These are phyloP conservation scores for Autographa gamma DNA, from an alignment of 2,888 invertebrate species.

Conservation along the genomic window DNA sequence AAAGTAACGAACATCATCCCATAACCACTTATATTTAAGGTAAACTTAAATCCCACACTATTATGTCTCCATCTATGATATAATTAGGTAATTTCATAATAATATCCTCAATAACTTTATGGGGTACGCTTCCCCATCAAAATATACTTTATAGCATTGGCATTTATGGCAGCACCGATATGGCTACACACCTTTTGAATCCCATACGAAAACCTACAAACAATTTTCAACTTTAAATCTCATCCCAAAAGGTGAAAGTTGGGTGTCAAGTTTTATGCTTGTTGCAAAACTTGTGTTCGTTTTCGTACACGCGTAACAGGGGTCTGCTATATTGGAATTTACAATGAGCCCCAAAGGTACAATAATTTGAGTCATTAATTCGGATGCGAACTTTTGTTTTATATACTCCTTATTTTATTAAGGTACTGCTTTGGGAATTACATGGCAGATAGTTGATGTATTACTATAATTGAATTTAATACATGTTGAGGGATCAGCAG, in stretches of 20 bases:
- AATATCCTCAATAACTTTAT: conserved; percentile 58
- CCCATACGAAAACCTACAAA: background rate
- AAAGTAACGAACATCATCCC: conserved; percentile 16
- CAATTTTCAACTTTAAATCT: background rate
- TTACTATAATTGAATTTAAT: conserved; percentile 51
- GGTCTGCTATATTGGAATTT: conserved; percentile 59
- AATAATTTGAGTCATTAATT: conserved; percentile 63
- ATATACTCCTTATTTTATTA: conserved; percentile 56
- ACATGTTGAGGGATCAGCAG: conserved; percentile 14
- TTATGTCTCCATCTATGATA: conserved; percentile 44
- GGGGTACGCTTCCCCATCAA: conserved; percentile 56
- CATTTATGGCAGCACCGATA: conserved; percentile 51
- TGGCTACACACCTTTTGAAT: conserved; percentile 17
- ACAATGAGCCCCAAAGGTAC: conserved; percentile 62
- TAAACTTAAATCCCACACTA: conserved; percentile 39
- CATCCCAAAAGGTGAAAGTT: background rate
- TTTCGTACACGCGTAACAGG: conserved; percentile 52
- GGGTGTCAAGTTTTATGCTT: background rate
- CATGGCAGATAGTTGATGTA: conserved; percentile 49
- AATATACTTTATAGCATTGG: conserved; percentile 57
- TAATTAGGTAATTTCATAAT: conserved; percentile 60
- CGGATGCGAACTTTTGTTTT: conserved; percentile 58
- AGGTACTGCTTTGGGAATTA: conserved; percentile 34
- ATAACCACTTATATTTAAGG: conserved; percentile 17
- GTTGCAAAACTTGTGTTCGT: conserved; percentile 33